Evolutionary conservation across 1,140 invertebrate species (phyloP).

Genomic region (Rhyacophila brunnea): DNA sequence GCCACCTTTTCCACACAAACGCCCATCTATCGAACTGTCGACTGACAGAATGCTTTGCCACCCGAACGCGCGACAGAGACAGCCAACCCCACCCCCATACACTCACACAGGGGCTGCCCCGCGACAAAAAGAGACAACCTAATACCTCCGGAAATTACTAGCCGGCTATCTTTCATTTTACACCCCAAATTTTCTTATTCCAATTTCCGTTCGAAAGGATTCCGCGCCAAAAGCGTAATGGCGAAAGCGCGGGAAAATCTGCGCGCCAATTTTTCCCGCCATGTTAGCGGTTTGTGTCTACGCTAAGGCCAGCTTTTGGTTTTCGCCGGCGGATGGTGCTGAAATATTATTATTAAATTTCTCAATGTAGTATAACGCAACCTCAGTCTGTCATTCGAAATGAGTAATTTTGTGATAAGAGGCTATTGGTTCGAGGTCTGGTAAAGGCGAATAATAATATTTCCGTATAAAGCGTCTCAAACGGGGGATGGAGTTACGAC

Average conservation of each 20-base stretch:
- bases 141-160: slow-evolving; percentile 32
- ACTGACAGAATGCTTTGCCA: neutral
- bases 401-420: slow-evolving; percentile 56
- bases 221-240: slow-evolving; percentile 5
- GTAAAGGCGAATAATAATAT: slow-evolving; percentile 22
- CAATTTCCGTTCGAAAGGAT: slow-evolving; percentile 48
- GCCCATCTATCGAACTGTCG: neutral
- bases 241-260: slow-evolving; percentile 8
- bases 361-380: neutral
- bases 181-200: slow-evolving; percentile 56
- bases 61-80: slow-evolving; percentile 19
- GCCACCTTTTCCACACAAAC: slow-evolving; percentile 1
- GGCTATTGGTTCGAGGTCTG: slow-evolving; percentile 30
- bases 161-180: slow-evolving; percentile 54
- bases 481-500: no score
- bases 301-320: neutral
- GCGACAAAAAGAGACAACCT: slow-evolving; percentile 20
- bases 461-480: slow-evolving; percentile 16
- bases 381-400: slow-evolving; percentile 54
- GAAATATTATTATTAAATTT: slow-evolving; percentile 2
- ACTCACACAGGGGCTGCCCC: neutral
- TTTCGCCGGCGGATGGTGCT: neutral
- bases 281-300: neutral
- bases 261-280: neutral
- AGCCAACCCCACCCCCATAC: slow-evolving; percentile 8